Evolutionary conservation across 2,888 invertebrate species (phyloP).

Genomic region (Chrysolina haemoptera): DNA sequence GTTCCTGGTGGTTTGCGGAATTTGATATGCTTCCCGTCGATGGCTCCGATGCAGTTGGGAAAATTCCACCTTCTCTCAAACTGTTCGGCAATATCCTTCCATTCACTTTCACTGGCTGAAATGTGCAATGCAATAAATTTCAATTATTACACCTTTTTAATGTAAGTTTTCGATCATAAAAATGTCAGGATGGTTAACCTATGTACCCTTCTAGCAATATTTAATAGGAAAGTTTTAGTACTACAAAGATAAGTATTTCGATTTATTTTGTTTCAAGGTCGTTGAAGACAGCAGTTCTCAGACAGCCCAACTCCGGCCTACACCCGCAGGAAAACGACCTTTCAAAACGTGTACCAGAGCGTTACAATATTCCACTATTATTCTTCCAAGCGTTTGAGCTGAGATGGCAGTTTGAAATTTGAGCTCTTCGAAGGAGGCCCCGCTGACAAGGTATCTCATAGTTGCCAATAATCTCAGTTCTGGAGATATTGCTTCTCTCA

Average conservation of each 20-base stretch:
- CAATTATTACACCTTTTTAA: background rate
- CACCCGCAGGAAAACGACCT: background rate
- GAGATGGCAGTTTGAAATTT: background rate
- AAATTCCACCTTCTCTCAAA: conserved; percentile 37
- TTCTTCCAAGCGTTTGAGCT: background rate
- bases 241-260: background rate
- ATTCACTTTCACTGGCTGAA: background rate
- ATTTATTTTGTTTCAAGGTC: background rate
- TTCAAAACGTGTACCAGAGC: background rate
- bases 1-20: background rate
- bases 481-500: background rate
- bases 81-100: conserved; percentile 11
- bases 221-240: background rate
- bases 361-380: background rate
- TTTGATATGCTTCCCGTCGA: conserved; percentile 36
- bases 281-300: background rate
- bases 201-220: background rate
- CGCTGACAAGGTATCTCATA: background rate
- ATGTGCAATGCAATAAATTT: background rate
- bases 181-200: background rate
- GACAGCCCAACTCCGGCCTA: background rate
- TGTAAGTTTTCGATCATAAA: too few species aligned
- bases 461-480: background rate
- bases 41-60: conserved; percentile 42
- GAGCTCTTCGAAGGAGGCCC: background rate